Percentiles rank a stretch among this genome's conserved stretches.
phyloP scores from a whole-genome alignment of 2,888 invertebrate genomes.

The Petrophora chlorosata region DNA sequence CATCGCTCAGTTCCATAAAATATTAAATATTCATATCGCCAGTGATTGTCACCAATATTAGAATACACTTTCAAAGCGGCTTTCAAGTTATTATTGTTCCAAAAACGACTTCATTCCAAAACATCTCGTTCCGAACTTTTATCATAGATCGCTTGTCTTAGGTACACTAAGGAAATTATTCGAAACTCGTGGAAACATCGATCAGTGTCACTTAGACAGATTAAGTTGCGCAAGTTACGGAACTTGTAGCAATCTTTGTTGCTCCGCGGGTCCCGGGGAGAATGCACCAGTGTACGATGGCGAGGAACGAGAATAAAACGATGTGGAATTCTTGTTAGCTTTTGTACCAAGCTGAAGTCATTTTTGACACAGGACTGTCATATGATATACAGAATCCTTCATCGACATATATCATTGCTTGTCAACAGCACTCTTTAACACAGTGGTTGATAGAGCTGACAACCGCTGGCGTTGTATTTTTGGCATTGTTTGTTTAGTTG shows the following conservation, averaged over 20 bases:
- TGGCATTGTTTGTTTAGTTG: too few relatives aligned
- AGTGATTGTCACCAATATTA: neutral
- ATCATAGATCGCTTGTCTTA: conserved; percentile 22
- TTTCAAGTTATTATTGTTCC: neutral
- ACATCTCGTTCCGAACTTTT: conserved; percentile 6
- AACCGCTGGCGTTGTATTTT: too few relatives aligned
- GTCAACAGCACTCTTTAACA: too few relatives aligned
- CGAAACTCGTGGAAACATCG: conserved; percentile 41
- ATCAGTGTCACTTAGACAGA: conserved; percentile 64
- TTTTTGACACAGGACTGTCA: too few relatives aligned
- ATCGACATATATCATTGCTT: too few relatives aligned
- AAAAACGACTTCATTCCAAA: conserved; percentile 1
- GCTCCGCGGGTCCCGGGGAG: conserved; percentile 47
- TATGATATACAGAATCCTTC: too few relatives aligned
- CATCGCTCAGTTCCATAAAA: too few relatives aligned
- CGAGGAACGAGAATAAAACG: conserved; percentile 35
- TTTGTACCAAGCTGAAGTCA: too few relatives aligned
- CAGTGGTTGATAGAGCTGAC: too few relatives aligned
- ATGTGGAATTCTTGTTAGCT: too few relatives aligned
- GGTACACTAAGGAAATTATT: conserved; percentile 25
- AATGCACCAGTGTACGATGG: conserved; percentile 42
- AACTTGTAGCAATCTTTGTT: conserved; percentile 60
- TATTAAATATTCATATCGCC: too few relatives aligned
- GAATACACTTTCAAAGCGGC: neutral
- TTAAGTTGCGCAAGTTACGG: conserved; percentile 52